Base-by-base conservation (phyloP, 2,888 invertebrate species). In the Smittia aterrima region DNA sequence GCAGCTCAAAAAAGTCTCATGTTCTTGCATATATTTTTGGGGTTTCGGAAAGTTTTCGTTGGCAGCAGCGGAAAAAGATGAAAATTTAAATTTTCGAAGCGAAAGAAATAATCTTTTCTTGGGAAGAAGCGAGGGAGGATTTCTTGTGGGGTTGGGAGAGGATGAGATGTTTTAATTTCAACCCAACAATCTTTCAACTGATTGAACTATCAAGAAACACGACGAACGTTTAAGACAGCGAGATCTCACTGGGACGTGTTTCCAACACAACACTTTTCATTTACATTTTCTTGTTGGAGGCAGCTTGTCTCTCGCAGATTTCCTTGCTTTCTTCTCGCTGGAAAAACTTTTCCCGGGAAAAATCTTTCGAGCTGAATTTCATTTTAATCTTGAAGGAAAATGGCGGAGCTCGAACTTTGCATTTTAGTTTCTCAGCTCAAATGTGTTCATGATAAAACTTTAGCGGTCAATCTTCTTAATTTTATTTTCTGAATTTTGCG, bases 91-190 rank as follows among this genome's bases (percentile, higher is more conserved):
- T 47, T 47, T 47, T 47, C 47, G 47, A n/a, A 47, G 16, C 16
- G 47, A 47, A 47, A 47, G 47, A 47, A 47, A 47, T 47, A 47
- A 47, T 47, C 47, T 47, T 47, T 47, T n/a, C 47, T 47, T 47
- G n/a, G 47, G 47, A 47, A 47, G 11, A 47, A n/a, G 47, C 47
- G 47, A 47, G 47, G 47, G 47, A 47, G 47, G 3, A 3, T 47
- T 47, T 47, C 47, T 16, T 11, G 11, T 47, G 47, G 47, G 47
- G 47, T 13, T 6, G 32, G 32, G 9, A 32, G 9, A 47, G 47
- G 16, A 47, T 13, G 47, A 47, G 47, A n/a, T 13, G 16, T 47
- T 47, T n/a, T n/a, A 47, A 47, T 47, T 32, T 47, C 11, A 47
- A n/a, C 47, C 47, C 47, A 47, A 11, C 2, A 2, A 13, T n/a